Base-by-base conservation (phyloP, 2,797 vertebrate species). In the Furcifer pardalis region DNA sequence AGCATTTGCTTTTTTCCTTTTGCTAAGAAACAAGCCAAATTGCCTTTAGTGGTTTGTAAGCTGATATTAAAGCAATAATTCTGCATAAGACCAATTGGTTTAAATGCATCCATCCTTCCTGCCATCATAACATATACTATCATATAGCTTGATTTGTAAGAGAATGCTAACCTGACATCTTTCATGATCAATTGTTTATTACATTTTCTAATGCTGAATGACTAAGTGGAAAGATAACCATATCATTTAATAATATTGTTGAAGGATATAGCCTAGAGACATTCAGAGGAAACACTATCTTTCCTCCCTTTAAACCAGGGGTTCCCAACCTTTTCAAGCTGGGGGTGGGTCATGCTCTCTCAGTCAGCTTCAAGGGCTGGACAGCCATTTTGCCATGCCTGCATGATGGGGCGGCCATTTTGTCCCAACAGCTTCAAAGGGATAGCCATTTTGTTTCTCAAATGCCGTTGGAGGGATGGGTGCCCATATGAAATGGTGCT, bases 1-100 rank as follows among this genome's bases (percentile, higher is more conserved):
- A 84, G 2, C 66, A 46, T 77, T 81, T 65, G 74, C 71, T 84
- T 0, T 76, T 0, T 0, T 85, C 66, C 44, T 75, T 5, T 60
- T 79, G 75, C 82, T 77, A 69, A 84, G 82, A 15, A 77, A 82
- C 83, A 86, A 78, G 27, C 2, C 63, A 2, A 66, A 60, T 44
- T 84, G 0, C 23, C 83, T 78, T 23, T 59, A 46, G 52, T 15
- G 69, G 52, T 52, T 86, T 63, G 1, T 0, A 27, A 66, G 19
- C 2, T 60, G 60, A n/a, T 32, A 32, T 46, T 8, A 86, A 30
- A 32, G 21, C 21, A 15, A 71, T 73, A 40, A 37, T 35, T 56
- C 62, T 80, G 37, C 59, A 75, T 62, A 30, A 7, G 84, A 77
- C 21, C 69, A 77, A 84, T 40, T 79, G 62, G 21, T 81, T 49